Conservation (phyloP, 35 echinoderm and acorn worm genomes). For the Apostichopus japonicus region DNA sequence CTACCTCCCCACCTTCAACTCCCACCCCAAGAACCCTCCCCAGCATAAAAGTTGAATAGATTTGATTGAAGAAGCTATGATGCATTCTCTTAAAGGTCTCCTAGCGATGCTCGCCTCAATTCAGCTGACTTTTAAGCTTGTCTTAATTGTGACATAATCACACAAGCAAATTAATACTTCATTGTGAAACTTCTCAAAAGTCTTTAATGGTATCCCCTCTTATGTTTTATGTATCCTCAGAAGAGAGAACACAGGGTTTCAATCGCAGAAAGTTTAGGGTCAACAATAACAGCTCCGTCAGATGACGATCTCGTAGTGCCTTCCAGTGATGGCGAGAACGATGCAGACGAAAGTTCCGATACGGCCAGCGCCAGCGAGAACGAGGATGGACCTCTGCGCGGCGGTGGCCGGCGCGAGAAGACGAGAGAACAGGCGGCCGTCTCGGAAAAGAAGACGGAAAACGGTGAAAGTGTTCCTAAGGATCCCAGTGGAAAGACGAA, state of each 20-base stretch:
- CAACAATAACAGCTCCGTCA: constrained; percentile 79
- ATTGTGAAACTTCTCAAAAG: too few species aligned
- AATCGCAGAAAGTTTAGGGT: constrained; percentile 76
- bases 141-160: too few species aligned
- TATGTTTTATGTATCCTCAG: background rate
- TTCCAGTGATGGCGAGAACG: constrained; percentile 87
- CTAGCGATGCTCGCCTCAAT: too few species aligned
- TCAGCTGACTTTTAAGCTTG: too few species aligned
- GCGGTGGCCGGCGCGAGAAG: background rate
- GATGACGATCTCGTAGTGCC: constrained; percentile 75
- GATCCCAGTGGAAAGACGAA: background rate
- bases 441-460: background rate
- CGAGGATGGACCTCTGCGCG: constrained; percentile 62
- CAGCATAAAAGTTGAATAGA: too few species aligned
- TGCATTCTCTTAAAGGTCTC: too few species aligned
- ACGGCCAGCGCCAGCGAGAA: constrained; percentile 97
- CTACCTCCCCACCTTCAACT: too few species aligned
- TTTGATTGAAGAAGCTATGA: too few species aligned
- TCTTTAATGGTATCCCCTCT: too few species aligned
- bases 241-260: constrained; percentile 81
- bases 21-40: too few species aligned
- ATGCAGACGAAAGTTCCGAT: constrained; percentile 93
- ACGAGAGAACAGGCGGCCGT: background rate
- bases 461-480: background rate
- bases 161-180: too few species aligned